Evolutionary conservation across 2,797 vertebrate species (phyloP), one percentile per base, ranked within the genome.

Genomic region (Cirrhinus molitorella): DNA sequence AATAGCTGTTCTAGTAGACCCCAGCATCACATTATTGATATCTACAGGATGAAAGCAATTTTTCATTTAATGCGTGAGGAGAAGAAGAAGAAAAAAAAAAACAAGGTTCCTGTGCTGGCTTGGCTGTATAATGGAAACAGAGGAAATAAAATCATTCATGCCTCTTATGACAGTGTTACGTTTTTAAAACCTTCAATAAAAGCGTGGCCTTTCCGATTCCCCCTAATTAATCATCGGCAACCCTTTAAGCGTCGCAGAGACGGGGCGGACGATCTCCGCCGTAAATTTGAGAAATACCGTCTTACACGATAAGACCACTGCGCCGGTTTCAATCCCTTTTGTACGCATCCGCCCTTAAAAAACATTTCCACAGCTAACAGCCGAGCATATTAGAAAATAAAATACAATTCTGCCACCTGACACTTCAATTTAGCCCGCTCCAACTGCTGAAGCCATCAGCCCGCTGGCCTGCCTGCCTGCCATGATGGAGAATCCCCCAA

Each of bases 301-400:
- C 79, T 79, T 78, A 80, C 57, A 16, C n/a, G 25, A 83, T 77
- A 72, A 78, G 85, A 83, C 85, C 40, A 65, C 77, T 63, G 57
- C 55, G 25, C 57, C 65, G 37, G 85, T 92, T 91, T 91, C 86
- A 72, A 74, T 89, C 90, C 91, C 91, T 81, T 94, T 93, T 92
- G 85, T 90, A 91, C 92, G 90, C 88, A 83, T 75, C 70, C 88
- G 87, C 89, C 92, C 91, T 88, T 88, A 73, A 81, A 84, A 87
- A 85, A 90, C 70, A 82, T 92, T 92, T 90, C 93, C 91, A 89
- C 90, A 89, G 89, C 88, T 93, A 93, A 93, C 92, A 94, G 93
- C 87, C 88, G 90, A 93, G 94, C 93, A 90, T 92, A 93, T 93
- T 93, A 94, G 94, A 95, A 88, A 94, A 94, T 94, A 95, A 96